Evolutionary conservation across 2,888 invertebrate genomes (phyloP).

Genomic region (Ectemnius lituratus): DNA sequence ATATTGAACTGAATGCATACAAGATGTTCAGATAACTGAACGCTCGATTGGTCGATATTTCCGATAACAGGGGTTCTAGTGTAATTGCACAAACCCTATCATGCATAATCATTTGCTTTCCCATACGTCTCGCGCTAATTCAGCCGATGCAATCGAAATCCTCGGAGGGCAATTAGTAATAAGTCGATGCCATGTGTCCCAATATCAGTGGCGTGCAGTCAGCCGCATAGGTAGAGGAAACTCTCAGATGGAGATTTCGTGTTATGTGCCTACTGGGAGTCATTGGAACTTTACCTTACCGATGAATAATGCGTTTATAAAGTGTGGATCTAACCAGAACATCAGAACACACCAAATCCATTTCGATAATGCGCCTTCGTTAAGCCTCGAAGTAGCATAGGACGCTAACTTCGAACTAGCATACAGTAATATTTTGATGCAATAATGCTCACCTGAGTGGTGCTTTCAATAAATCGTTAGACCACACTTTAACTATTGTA

Average conservation of each 20-base stretch:
- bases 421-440: not conserved
- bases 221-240: conserved; percentile 27
- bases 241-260: conserved; percentile 52
- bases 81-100: too few species aligned
- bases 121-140: too few species aligned
- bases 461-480: too few species aligned
- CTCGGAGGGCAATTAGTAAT: conserved; percentile 23
- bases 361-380: too few species aligned
- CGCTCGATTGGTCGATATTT: too few species aligned
- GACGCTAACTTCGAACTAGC: not conserved
- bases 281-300: conserved; percentile 57
- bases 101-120: too few species aligned
- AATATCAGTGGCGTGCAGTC: not conserved
- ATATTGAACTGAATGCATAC: too few species aligned
- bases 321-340: conserved; percentile 23
- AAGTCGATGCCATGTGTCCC: not conserved
- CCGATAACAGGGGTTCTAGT: too few species aligned
- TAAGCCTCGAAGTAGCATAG: not conserved
- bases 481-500: too few species aligned
- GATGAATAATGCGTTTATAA: conserved; percentile 16
- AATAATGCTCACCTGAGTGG: too few species aligned
- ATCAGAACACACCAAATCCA: not conserved
- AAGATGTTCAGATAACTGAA: too few species aligned
- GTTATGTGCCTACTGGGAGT: conserved; percentile 60
- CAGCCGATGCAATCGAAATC: not conserved